A percentile compares a stretch with the other conserved stretches of the same genome.
phyloP scores from a whole-genome alignment of 2,888 invertebrate species.

The Drosophila vallismaia region DNA sequence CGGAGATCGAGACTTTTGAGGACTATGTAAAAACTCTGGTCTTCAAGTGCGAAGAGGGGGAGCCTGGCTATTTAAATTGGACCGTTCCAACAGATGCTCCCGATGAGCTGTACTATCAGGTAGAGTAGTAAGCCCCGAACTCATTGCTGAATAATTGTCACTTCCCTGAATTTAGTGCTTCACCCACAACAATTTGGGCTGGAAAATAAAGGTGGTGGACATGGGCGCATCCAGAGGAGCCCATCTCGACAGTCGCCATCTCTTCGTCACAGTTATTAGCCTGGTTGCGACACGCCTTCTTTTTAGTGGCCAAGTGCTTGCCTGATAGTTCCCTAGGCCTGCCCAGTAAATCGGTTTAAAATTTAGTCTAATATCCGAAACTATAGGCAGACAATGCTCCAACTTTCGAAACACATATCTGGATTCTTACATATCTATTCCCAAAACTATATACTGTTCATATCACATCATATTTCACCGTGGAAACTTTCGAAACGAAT shows the following conservation, averaged over 20 bases:
- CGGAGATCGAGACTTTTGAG: constrained; percentile 89
- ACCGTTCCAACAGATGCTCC: constrained; percentile 94
- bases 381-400: constrained; percentile 17
- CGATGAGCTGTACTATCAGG: constrained; percentile 94
- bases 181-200: constrained; percentile 95
- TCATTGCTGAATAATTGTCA: no score
- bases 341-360: constrained; percentile 27
- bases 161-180: constrained; percentile 88
- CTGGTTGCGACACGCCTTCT: constrained; percentile 74
- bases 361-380: constrained; percentile 10
- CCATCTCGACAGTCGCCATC: constrained; percentile 41
- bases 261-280: constrained; percentile 71
- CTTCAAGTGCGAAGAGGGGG: constrained; percentile 90
- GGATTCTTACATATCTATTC: constrained; percentile 52
- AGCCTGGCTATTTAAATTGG: constrained; percentile 92
- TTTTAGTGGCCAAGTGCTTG: constrained; percentile 54
- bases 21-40: constrained; percentile 90
- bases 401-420: constrained; percentile 46
- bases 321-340: constrained; percentile 78
- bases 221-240: constrained; percentile 51
- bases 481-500: constrained; percentile 56
- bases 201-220: constrained; percentile 94
- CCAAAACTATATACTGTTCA: constrained; percentile 8
- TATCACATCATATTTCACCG: constrained; percentile 22
- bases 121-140: constrained; percentile 79